Base-by-base conservation (phyloP, 1,140 invertebrate species). In the Sminthurinus signatus region DNA sequence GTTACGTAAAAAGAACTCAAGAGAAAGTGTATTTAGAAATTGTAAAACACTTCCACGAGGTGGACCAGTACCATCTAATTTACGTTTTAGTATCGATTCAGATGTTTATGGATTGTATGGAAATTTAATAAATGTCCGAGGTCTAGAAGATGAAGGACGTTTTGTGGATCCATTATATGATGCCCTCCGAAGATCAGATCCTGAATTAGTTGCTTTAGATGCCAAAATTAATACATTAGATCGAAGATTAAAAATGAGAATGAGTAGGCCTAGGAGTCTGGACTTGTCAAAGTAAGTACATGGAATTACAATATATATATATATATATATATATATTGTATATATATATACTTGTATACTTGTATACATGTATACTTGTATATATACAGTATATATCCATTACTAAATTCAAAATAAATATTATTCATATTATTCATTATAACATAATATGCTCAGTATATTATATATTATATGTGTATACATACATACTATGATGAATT, bases 91-190 rank as follows among this genome's bases (percentile, higher is more conserved):
- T 43, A 72, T 70, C 36, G 74, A 76, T 56, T 90, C 87, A 73
- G 88, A 92, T 75, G 89, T 95, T 0, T 93, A 93, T 74, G 91
- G 89, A 0, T 78, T 94, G 0, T 94, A 93, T 73, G 88, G 88
- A 0, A 90, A 93, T 73, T 78, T 95, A 25, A 91, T 94, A 81
- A 90, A 91, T 75, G 85, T 92, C 1, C 89, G 88, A 73, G 88
- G 92, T 75, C 89, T 89, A 72, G 88, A 89, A 50, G 87, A 87
- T 14, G 88, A 91, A 72, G 84, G 61, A 82, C 83, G 0, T 80
- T 83, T 42, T 84, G 85, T 32, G 5, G 68, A 87, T 62, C 83
- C 86, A 1, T 81, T 87, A 23, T 86, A 87, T 69, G 88, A 91
- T 73, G 82, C 85, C 0, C 75, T 90, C 77, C 69, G 88, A 29